A percentile compares a stretch with the other conserved stretches of the same genome.
Evolutionary conservation across 2,797 vertebrate genomes (phyloP).

Genomic region (Lagodon rhomboides): DNA sequence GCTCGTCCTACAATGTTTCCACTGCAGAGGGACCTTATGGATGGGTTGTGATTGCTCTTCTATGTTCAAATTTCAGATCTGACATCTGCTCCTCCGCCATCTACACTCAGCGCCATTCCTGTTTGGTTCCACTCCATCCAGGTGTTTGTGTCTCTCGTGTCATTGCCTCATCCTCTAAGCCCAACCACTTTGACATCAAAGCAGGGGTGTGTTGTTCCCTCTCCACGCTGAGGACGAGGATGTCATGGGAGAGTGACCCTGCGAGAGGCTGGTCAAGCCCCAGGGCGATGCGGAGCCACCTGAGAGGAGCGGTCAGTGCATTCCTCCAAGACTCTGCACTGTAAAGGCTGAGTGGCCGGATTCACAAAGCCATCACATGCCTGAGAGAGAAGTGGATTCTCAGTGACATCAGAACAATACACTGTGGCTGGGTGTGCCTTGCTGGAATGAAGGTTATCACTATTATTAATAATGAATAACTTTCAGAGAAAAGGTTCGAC

Average conservation of each 20-base stretch:
- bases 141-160: constrained; percentile 67
- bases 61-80: not conserved
- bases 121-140: constrained; percentile 69
- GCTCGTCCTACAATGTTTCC: too few relatives aligned
- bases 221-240: constrained; percentile 41
- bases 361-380: constrained; percentile 22
- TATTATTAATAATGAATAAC: not conserved
- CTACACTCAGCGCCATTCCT: constrained; percentile 47
- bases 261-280: constrained; percentile 51
- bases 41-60: not conserved
- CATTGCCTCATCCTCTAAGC: constrained; percentile 63
- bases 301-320: constrained; percentile 71
- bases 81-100: constrained; percentile 5
- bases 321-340: constrained; percentile 50
- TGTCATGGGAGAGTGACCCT: constrained; percentile 80
- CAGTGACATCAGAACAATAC: constrained; percentile 31
- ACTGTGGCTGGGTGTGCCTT: constrained; percentile 17
- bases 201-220: constrained; percentile 67
- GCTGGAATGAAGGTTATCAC: not conserved
- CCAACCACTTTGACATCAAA: constrained; percentile 76
- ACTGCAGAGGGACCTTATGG: too few relatives aligned
- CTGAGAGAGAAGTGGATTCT: constrained; percentile 23
- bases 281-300: constrained; percentile 67
- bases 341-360: constrained; percentile 28
- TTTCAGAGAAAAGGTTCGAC: not conserved